Percentiles rank a stretch among this genome's conserved stretches.
Evolutionary conservation across 1,140 invertebrate genomes (phyloP).

Genomic region (Drosophila subpulchrella): DNA sequence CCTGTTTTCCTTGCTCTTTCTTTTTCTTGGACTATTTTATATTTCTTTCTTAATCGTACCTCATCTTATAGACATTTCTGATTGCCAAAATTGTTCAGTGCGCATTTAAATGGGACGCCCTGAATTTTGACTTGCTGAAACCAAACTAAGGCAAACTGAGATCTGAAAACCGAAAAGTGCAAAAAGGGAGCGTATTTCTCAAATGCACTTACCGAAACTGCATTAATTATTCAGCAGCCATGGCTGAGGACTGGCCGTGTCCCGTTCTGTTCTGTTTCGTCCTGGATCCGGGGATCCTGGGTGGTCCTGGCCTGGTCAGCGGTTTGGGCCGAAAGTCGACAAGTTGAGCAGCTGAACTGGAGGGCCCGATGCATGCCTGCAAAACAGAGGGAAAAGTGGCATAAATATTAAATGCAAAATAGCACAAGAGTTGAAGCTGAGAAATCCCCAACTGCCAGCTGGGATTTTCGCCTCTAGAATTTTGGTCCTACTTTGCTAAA

Average conservation of each 20-base stretch:
- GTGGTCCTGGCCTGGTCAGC: constrained; percentile 52
- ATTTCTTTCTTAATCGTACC: not conserved
- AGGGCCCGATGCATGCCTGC: constrained; percentile 64
- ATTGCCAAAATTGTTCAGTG: not conserved
- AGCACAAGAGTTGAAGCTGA: constrained; percentile 50
- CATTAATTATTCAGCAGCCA: constrained; percentile 80
- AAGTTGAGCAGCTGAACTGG: constrained; percentile 69
- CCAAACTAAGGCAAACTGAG: constrained; percentile 28
- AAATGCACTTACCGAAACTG: constrained; percentile 82
- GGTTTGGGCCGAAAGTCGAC: constrained; percentile 73
- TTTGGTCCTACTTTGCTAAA: constrained; percentile 29
- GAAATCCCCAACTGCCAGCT: constrained; percentile 61
- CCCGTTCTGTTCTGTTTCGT: constrained; percentile 28
- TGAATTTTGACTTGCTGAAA: constrained; percentile 49
- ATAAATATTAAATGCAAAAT: constrained; percentile 82
- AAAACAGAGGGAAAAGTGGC: constrained; percentile 51
- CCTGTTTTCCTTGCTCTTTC: no score
- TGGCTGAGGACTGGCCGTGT: constrained; percentile 44
- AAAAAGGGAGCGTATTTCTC: constrained; percentile 52
- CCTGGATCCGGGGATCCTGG: constrained; percentile 7
- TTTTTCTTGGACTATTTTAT: not conserved
- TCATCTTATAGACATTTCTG: not conserved
- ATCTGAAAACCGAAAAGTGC: constrained; percentile 7
- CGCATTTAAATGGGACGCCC: constrained; percentile 63
- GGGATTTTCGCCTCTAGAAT: constrained; percentile 23